Base-by-base conservation (phyloP, 2,888 invertebrate species). In the Teleogryllus oceanicus region DNA sequence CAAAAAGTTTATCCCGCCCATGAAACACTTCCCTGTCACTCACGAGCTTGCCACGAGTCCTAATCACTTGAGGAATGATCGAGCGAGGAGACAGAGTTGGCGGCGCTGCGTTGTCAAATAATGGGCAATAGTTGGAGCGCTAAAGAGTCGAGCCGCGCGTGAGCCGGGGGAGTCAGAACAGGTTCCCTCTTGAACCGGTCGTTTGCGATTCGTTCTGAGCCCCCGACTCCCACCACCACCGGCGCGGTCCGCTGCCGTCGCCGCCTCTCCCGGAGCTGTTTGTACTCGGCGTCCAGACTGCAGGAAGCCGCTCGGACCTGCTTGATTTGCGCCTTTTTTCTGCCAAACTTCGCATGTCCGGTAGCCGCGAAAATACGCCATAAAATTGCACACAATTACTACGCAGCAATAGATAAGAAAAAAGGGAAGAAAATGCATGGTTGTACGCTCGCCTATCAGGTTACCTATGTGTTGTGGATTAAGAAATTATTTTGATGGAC, bases 131-230 rank as follows among this genome's bases (percentile, higher is more conserved):
- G 62, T 62, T 13, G 16, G 16, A 13, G 62, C 62, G 62, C 62
- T 62, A 62, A 62, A 62, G 62, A 62, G 16, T 62, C 62, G 62
- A n/a, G 4, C n/a, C 62, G 16, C 16, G 16, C 13, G 16, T n/a
- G 13, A n/a, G n/a, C 16, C 62, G 16, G 16, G n/a, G 62, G 62
- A n/a, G n/a, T n/a, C n/a, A n/a, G 62, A 62, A 62, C 62, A 62
- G 62, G 62, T 62, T 62, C 62, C 62, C 62, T 13, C 62, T n/a
- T 62, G 62, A 62, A 62, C 62, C n/a, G 62, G 62, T 62, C 62
- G 62, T 62, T 62, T 62, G 62, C 62, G 62, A 62, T 62, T 62
- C 62, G 62, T 62, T 62, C 62, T 62, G 62, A 62, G 62, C 62
- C 62, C 62, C 62, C 62, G 62, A 62, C 62, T 62, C 62, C 13